Percentiles rank a stretch among this genome's conserved stretches.
Conservation (phyloP, 1,140 invertebrate genomes). For the Macrobrachium rosenbergii region DNA sequence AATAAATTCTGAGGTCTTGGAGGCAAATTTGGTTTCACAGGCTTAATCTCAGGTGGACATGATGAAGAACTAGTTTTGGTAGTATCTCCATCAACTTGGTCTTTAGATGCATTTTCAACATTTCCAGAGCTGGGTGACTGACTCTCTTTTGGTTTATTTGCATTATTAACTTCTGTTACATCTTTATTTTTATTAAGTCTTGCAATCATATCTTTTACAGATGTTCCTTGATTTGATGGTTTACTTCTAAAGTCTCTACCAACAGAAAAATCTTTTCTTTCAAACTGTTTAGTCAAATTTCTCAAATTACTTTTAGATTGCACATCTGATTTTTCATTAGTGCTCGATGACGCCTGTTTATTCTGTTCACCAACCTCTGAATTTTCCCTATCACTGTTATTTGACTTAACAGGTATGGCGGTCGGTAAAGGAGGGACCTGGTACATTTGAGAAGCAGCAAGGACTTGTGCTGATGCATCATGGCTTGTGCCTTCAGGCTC, state of each 20-base stretch:
- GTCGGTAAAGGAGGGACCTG: conserved; percentile 36
- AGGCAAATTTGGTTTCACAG: too few relatives aligned
- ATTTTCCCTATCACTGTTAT: conserved; percentile 3
- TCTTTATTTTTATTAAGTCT: conserved; percentile 34
- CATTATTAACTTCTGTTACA: too few relatives aligned
- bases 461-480: conserved; percentile 28
- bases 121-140: too few relatives aligned
- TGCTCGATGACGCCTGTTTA: conserved; percentile 26
- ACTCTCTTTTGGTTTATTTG: too few relatives aligned
- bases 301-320: conserved; percentile 27
- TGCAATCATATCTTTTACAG: conserved; percentile 53
- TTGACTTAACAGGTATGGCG: conserved; percentile 35
- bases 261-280: neutral
- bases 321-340: conserved; percentile 5
- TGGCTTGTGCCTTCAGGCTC: conserved; percentile 1
- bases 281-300: conserved; percentile 21
- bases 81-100: too few relatives aligned
- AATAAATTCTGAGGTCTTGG: too few relatives aligned
- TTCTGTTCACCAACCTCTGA: conserved; percentile 1
- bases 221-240: conserved; percentile 29
- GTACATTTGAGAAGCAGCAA: conserved; percentile 10
- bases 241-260: neutral
- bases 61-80: too few relatives aligned
- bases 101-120: too few relatives aligned
- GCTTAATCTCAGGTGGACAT: too few relatives aligned